Conservation (phyloP, 2,797 vertebrate genomes). For the Gymnothorax reevesii region DNA sequence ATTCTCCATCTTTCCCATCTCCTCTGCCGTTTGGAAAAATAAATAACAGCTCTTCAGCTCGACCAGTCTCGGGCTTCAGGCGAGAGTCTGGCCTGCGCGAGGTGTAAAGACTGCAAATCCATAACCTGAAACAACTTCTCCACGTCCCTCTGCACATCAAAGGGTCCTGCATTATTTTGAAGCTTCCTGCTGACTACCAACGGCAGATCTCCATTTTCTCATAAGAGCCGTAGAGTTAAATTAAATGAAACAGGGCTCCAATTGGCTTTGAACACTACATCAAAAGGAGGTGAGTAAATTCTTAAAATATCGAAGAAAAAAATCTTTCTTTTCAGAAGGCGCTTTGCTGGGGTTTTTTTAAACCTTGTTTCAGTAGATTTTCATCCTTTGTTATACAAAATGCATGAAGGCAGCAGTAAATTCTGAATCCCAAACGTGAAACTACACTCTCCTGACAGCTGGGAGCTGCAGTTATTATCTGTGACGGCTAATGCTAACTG, state of each 20-base stretch:
- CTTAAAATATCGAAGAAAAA: slow-evolving; percentile 57
- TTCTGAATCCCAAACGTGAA: slow-evolving; percentile 40
- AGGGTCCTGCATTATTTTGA: slow-evolving; percentile 42
- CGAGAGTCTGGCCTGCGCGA: not conserved
- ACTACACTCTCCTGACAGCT: slow-evolving; percentile 37
- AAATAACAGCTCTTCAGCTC: not conserved
- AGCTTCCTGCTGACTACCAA: slow-evolving; percentile 25
- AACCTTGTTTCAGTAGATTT: slow-evolving; percentile 51
- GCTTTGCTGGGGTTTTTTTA: slow-evolving; percentile 68
- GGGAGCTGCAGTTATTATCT: slow-evolving; percentile 27
- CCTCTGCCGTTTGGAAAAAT: not conserved
- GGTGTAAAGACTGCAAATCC: not conserved
- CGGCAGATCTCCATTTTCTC: not conserved
- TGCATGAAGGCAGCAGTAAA: slow-evolving; percentile 41
- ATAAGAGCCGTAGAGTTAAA: slow-evolving; percentile 15
- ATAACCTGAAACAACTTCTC: not conserved
- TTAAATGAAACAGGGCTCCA: slow-evolving; percentile 41
- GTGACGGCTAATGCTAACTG: not conserved
- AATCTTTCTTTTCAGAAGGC: slow-evolving; percentile 49
- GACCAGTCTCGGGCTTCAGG: not conserved
- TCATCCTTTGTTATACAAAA: slow-evolving; percentile 57
- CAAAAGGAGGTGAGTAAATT: slow-evolving; percentile 65
- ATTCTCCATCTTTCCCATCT: not conserved
- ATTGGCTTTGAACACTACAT: slow-evolving; percentile 73
- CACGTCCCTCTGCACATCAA: slow-evolving; percentile 30